phyloP scores from a whole-genome alignment of 2,113 vertebrate species.

The Hiodon tergisus region DNA sequence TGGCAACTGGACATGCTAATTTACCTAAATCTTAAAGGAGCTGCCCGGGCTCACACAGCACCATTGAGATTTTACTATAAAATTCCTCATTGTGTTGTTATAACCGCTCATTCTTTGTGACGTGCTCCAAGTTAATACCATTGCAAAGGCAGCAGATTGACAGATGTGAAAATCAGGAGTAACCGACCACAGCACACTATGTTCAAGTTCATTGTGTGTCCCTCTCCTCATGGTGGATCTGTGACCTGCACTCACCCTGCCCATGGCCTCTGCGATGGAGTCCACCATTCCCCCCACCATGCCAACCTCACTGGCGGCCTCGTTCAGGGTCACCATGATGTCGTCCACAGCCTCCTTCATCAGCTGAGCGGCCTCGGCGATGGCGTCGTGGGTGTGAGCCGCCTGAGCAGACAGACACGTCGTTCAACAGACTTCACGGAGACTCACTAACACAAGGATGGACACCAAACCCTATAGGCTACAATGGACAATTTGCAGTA shows the following conservation, averaged over 20 bases:
- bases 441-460: not conserved
- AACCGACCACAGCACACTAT: no score
- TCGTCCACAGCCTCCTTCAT: constrained; percentile 98
- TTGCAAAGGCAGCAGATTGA: no score
- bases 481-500: no score
- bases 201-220: no score
- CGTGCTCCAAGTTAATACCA: no score
- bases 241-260: constrained; percentile 68
- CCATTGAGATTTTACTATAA: no score
- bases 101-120: no score
- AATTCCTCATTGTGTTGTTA: no score
- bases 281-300: constrained; percentile 97
- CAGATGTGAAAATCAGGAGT: no score
- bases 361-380: constrained; percentile 86
- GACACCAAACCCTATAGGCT: no score
- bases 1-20: not conserved
- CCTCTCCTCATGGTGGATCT: not conserved
- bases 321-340: constrained; percentile 94
- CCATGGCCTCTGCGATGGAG: constrained; percentile 89
- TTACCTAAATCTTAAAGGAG: no score
- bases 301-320: constrained; percentile 92
- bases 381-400: constrained; percentile 90
- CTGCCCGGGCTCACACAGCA: no score
- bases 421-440: not conserved
- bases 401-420: constrained; percentile 58